Evolutionary conservation across 2,797 vertebrate genomes (phyloP).

Genomic region (Sebastes flavidus): DNA sequence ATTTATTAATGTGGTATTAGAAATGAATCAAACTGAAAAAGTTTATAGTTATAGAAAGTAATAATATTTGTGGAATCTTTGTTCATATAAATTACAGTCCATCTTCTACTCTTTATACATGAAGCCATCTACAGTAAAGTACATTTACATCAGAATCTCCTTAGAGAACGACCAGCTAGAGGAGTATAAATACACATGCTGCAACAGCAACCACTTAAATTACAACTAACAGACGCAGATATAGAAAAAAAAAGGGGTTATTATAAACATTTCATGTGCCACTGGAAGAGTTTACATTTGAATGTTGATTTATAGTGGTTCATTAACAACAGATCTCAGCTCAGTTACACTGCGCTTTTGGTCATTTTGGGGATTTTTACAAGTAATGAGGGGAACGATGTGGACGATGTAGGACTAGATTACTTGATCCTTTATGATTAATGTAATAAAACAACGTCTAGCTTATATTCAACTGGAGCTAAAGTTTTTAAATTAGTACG

Average conservation of each 20-base stretch:
- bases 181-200: conserved; percentile 76
- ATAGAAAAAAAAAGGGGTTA: conserved; percentile 20
- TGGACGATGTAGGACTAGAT: background rate
- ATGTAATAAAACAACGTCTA: background rate
- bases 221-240: conserved; percentile 60
- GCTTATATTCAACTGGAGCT: background rate
- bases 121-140: conserved; percentile 64
- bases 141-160: conserved; percentile 74
- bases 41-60: conserved; percentile 10
- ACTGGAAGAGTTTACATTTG: conserved; percentile 47
- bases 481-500: background rate
- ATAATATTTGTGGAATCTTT: conserved; percentile 43
- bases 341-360: conserved; percentile 49
- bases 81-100: conserved; percentile 70
- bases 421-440: background rate
- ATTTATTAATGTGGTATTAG: conserved; percentile 31
- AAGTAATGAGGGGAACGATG: background rate
- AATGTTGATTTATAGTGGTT: conserved; percentile 61
- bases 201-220: conserved; percentile 73
- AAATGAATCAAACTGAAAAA: conserved; percentile 37
- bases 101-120: conserved; percentile 72
- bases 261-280: conserved; percentile 67
- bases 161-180: conserved; percentile 74
- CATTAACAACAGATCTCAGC: conserved; percentile 29
- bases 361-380: conserved; percentile 2